Evolutionary conservation across 2,888 invertebrate species (phyloP), one percentile per base, ranked within the genome.

Genomic region (Phaedon cochleariae): DNA sequence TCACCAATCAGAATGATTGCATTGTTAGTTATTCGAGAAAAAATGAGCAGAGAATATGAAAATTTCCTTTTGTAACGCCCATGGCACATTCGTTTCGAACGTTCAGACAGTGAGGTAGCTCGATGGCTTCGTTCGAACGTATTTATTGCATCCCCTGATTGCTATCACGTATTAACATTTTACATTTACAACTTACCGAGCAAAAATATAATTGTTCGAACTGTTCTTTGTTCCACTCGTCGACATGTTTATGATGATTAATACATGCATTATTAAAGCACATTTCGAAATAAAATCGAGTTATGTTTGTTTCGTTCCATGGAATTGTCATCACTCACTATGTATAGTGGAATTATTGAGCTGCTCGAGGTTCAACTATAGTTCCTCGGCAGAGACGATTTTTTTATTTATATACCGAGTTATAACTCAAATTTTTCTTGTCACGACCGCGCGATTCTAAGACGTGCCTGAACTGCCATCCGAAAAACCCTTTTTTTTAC

Each of bases 101-200:
- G 34, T 48, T 21, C 22, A 53, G 59, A 62, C 65, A 62, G 46
- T 53, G 62, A 62, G 55, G 54, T 59, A 66, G 62, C 49, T 55
- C 59, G 58, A 66, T 59, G 41, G 59, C 65, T 66, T 62, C 62
- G 55, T 58, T 55, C 54, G 62, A 66, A 62, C 62, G 57, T 62
- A 66, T 66, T 66, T 62, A 66, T 66, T 62, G 66, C 62, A 66
- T 66, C 66, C 59, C 62, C 51, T 31, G 65, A 65, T 65, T 62
- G 34, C 58, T 65, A 65, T 65, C 65, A 54, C 62, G 57, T 58
- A 63, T 63, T 58, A 63, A 63, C 62, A 62, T 62, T 62, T 54
- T 62, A 62, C 66, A 66, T 66, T 62, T 54, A 66, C 66, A 59
- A 49, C 49, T 54, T 22, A 62, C 53, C 31, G 31, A 54, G 49